Conservation (phyloP, 2,797 vertebrate genomes). For the Melanotaenia maccullochi region DNA sequence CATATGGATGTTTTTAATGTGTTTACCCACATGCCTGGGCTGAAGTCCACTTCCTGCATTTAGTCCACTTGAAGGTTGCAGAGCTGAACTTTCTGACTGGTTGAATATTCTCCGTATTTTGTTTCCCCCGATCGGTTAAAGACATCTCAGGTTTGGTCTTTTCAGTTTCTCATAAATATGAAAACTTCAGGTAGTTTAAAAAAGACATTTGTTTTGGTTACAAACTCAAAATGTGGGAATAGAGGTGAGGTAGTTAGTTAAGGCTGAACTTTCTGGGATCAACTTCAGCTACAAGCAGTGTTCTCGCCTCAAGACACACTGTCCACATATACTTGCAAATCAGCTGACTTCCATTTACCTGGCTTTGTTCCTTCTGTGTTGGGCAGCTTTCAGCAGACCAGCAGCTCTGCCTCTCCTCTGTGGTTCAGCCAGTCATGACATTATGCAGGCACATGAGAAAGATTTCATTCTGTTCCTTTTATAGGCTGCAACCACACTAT, state of each 20-base stretch:
- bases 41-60: too few relatives aligned
- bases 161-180: too few relatives aligned
- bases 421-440: not conserved
- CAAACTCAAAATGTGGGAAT: too few relatives aligned
- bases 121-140: too few relatives aligned
- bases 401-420: not conserved
- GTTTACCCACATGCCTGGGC: too few relatives aligned
- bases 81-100: too few relatives aligned
- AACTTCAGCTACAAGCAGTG: not conserved
- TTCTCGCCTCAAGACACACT: not conserved
- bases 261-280: not conserved
- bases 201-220: too few relatives aligned
- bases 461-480: slow-evolving; percentile 3
- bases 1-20: too few relatives aligned
- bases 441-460: slow-evolving; percentile 1
- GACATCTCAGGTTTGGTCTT: too few relatives aligned
- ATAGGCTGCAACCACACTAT: not conserved
- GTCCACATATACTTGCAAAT: not conserved
- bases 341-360: not conserved
- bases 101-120: too few relatives aligned
- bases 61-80: too few relatives aligned
- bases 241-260: not conserved
- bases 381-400: not conserved
- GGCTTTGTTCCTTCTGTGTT: not conserved
- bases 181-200: too few relatives aligned